Percentiles rank a stretch among this genome's conserved stretches.
Evolutionary conservation across 1,140 invertebrate genomes (phyloP).

Genomic region (Bathynomus jamesi): DNA sequence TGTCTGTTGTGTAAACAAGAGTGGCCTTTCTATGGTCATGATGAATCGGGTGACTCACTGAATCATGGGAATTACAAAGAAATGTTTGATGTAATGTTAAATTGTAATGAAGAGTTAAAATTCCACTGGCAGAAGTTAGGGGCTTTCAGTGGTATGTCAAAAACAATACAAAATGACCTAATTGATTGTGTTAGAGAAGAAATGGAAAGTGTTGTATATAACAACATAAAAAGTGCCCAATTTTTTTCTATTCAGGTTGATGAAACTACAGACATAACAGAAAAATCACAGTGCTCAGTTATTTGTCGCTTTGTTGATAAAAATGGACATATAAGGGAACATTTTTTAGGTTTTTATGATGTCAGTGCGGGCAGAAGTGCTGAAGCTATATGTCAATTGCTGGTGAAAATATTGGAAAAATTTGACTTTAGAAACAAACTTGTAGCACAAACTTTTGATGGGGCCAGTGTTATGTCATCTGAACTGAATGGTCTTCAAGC

Average conservation of each 20-base stretch:
- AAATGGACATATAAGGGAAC: conserved; percentile 16
- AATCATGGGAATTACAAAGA: conserved; percentile 14
- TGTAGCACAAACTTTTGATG: conserved; percentile 33
- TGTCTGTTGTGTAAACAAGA: background rate
- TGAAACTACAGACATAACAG: conserved; percentile 26
- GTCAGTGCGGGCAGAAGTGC: conserved; percentile 13
- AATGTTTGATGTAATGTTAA: background rate
- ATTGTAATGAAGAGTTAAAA: conserved; percentile 9
- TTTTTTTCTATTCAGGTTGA: conserved; percentile 21
- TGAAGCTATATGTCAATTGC: background rate
- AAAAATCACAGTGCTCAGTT: conserved; percentile 17
- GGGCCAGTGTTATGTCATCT: conserved; percentile 23
- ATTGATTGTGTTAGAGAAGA: conserved; percentile 20
- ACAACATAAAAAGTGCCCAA: conserved; percentile 8
- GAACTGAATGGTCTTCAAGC: conserved; percentile 22
- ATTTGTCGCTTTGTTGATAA: conserved; percentile 17
- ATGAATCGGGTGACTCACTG: conserved; percentile 9
- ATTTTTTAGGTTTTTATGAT: conserved; percentile 22
- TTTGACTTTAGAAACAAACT: conserved; percentile 16
- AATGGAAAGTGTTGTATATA: conserved; percentile 11
- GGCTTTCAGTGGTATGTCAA: conserved; percentile 5
- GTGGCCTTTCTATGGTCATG: conserved; percentile 6
- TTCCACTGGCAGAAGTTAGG: conserved; percentile 15
- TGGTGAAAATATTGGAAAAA: conserved; percentile 7
- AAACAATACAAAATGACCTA: conserved; percentile 29